phyloP scores from a whole-genome alignment of 2,113 vertebrate species.

The Caranx ignobilis region DNA sequence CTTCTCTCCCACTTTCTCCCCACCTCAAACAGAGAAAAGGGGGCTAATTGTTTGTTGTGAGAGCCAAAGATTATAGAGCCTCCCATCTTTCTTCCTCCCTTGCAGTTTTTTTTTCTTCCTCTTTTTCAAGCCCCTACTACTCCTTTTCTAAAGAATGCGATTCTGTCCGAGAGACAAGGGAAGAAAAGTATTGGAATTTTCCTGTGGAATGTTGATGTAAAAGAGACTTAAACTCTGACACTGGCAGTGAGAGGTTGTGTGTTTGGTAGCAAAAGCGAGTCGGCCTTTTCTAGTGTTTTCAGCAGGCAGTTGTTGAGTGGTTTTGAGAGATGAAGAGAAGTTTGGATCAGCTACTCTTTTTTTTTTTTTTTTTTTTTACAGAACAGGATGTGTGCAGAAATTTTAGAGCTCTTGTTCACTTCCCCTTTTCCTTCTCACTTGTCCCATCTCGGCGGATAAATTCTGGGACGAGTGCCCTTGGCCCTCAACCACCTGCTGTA shows the following conservation, averaged over 20 bases:
- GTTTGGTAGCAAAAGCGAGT: constrained; percentile 14
- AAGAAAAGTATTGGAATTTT: constrained; percentile 78
- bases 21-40: constrained; percentile 81
- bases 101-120: constrained; percentile 70
- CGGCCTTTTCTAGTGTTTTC: constrained; percentile 9
- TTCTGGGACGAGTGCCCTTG: constrained; percentile 45
- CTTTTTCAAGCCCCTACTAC: constrained; percentile 52
- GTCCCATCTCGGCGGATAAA: constrained; percentile 1
- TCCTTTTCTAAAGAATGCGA: constrained; percentile 77
- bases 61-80: constrained; percentile 86
- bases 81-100: constrained; percentile 76
- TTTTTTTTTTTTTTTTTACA: background rate
- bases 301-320: background rate
- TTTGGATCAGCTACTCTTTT: background rate
- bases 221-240: constrained; percentile 55
- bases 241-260: constrained; percentile 22
- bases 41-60: constrained; percentile 89
- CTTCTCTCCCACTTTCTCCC: constrained; percentile 52
- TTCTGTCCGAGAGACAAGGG: constrained; percentile 73
- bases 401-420: background rate
- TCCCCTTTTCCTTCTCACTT: background rate
- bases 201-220: constrained; percentile 60
- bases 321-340: background rate
- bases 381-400: background rate
- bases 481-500: constrained; percentile 44